Conservation (phyloP, 2,113 vertebrate species). For the Suricata suricatta region DNA sequence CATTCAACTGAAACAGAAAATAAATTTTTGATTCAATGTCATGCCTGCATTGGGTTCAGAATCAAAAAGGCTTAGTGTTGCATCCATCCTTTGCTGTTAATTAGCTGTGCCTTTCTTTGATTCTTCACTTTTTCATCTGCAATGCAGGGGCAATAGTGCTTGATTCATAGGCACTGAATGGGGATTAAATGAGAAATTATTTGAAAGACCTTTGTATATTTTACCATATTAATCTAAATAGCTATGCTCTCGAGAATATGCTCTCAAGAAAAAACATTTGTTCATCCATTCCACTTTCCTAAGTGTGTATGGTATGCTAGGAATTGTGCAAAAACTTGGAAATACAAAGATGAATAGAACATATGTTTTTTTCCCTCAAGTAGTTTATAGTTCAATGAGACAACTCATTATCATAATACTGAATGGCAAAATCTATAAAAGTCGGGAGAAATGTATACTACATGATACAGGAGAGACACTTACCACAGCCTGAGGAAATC, state of each 20-base stretch:
- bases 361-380: background rate
- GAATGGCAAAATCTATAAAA: background rate
- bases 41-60: background rate
- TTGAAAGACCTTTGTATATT: background rate
- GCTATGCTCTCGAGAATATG: background rate
- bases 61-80: background rate
- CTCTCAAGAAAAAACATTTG: background rate
- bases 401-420: background rate
- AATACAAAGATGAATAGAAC: background rate
- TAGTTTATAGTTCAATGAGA: background rate
- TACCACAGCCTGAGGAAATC: background rate
- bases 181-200: background rate
- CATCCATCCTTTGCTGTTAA: background rate
- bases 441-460: background rate
- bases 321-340: constrained; percentile 8
- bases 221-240: constrained; percentile 25
- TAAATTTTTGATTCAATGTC: background rate
- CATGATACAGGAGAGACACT: background rate
- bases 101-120: background rate
- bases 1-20: constrained; percentile 40
- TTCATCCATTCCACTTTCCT: background rate
- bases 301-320: background rate
- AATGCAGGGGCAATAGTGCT: background rate
- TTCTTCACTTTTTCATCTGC: constrained; percentile 22
- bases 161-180: background rate